phyloP scores from a whole-genome alignment of 2,797 vertebrate species.

The Molothrus aeneus region DNA sequence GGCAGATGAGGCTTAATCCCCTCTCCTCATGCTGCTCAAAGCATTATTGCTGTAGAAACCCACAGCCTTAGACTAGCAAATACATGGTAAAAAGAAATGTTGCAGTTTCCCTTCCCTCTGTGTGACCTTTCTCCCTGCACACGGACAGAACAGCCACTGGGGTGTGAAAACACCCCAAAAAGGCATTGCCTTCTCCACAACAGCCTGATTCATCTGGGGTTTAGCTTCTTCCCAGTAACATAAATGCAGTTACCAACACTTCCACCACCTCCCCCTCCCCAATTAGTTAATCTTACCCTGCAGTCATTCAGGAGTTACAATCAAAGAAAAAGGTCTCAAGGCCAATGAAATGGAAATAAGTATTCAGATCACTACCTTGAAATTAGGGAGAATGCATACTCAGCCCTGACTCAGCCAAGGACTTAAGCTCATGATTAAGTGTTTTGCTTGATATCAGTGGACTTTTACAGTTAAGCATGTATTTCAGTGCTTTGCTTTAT shows the following conservation, averaged over 20 bases:
- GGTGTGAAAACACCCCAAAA: neutral
- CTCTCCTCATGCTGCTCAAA: neutral
- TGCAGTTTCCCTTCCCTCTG: neutral
- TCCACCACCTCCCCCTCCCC: neutral
- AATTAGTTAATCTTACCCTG: neutral
- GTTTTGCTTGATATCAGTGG: neutral
- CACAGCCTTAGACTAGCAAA: neutral
- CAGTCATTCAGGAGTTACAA: neutral
- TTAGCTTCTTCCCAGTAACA: neutral
- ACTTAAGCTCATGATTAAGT: neutral
- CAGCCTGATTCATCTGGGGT: neutral
- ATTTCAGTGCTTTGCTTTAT: neutral
- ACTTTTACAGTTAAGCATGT: neutral
- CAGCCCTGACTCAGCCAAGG: neutral
- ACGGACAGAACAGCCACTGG: neutral
- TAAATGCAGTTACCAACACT: neutral
- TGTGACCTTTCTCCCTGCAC: neutral
- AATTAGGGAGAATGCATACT: neutral
- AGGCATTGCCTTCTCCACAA: neutral
- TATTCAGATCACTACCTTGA: neutral
- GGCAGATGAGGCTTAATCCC: neutral
- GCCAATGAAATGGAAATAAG: neutral
- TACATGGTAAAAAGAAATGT: neutral
- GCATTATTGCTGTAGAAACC: neutral
- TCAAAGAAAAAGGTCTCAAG: neutral